Evolutionary conservation across 2,113 vertebrate species (phyloP).

Genomic region (Tragelaphus imberbis): DNA sequence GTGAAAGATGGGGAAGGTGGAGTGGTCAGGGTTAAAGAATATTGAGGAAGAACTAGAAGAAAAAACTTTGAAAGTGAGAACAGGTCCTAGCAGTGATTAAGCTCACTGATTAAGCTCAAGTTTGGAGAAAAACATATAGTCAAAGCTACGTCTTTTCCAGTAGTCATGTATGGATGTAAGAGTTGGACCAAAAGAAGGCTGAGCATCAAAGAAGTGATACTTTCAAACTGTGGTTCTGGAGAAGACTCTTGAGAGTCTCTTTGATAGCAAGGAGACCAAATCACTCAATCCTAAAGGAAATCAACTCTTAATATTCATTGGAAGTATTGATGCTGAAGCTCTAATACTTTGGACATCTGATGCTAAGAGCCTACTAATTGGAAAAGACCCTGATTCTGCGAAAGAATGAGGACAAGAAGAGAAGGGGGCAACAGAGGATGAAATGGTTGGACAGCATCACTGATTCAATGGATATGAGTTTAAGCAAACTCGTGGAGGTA

Average conservation of each 20-base stretch:
- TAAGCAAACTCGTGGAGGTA: not conserved
- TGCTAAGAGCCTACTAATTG: not conserved
- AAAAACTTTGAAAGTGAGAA: not conserved
- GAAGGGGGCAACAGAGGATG: not conserved
- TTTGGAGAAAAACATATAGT: not conserved
- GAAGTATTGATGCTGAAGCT: not conserved
- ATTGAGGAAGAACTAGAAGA: not conserved
- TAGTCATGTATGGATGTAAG: not conserved
- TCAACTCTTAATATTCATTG: not conserved
- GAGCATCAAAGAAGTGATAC: not conserved
- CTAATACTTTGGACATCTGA: not conserved
- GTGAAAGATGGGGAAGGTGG: not conserved
- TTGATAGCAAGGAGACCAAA: not conserved
- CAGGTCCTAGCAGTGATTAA: not conserved
- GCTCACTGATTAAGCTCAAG: not conserved
- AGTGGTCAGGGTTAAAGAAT: not conserved
- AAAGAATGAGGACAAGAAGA: not conserved
- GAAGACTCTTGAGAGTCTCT: not conserved
- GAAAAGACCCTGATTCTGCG: not conserved
- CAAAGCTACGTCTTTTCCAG: not conserved
- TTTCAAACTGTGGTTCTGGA: not conserved
- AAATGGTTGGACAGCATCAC: not conserved
- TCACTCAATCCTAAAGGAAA: not conserved
- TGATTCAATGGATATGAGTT: not conserved
- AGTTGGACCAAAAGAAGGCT: not conserved